phyloP scores from a whole-genome alignment of 92 coral and sea anemone genomes.

The Chrysogorgia sp. region DNA sequence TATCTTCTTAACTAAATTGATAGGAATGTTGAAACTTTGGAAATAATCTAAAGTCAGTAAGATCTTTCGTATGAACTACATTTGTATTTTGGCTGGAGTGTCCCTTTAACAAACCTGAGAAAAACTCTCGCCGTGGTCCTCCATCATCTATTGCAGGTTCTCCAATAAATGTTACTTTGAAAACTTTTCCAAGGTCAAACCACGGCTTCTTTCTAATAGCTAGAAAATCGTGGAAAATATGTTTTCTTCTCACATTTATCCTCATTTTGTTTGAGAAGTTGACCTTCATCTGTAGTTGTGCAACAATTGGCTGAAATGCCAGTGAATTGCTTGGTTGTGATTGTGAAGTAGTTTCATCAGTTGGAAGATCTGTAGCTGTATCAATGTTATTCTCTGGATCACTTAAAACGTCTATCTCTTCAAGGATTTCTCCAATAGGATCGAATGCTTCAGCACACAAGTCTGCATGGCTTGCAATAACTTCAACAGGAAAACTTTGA shows the following conservation, averaged over 20 bases:
- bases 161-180: constrained; percentile 71
- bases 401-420: neutral
- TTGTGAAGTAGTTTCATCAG: constrained; percentile 2
- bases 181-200: constrained; percentile 55
- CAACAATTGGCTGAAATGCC: constrained; percentile 9
- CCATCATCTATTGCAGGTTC: constrained; percentile 78
- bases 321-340: constrained; percentile 2
- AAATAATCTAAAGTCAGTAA: no score
- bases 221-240: constrained; percentile 61
- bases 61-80: no score
- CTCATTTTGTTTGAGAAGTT: constrained; percentile 26
- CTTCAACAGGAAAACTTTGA: constrained; percentile 2
- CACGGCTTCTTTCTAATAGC: constrained; percentile 64
- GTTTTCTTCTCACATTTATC: constrained; percentile 51
- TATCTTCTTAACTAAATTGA: no score
- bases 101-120: constrained; percentile 55
- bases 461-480: constrained; percentile 22
- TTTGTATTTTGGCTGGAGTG: no score
- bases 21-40: no score
- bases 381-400: neutral
- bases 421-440: constrained; percentile 14
- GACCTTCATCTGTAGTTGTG: constrained; percentile 8
- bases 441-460: constrained; percentile 9
- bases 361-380: neutral
- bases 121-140: constrained; percentile 73